These are phyloP conservation scores for Eilema griseolum DNA, from an alignment of 2,888 invertebrate genomes.

Conservation along the genomic window DNA sequence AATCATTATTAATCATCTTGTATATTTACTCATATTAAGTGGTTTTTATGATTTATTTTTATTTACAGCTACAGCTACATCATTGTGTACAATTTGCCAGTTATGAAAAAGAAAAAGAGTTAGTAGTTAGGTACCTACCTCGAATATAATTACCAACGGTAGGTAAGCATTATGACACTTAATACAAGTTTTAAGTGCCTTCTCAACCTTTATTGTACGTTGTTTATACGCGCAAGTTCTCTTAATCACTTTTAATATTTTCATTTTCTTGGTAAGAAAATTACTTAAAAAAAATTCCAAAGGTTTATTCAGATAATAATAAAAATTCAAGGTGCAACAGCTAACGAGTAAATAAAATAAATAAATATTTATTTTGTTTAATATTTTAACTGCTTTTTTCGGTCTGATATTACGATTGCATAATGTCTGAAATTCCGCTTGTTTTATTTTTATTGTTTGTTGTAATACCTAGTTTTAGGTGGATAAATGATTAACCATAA, in stretches of 20 bases:
- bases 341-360: not conserved
- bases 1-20: not conserved
- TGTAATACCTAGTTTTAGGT: not conserved
- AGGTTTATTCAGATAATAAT: not conserved
- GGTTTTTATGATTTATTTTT: not conserved
- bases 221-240: not conserved
- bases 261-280: not conserved
- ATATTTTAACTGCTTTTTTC: not conserved
- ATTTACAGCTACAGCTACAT: not conserved
- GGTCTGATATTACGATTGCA: not conserved
- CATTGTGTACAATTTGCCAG: not conserved
- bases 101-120: not conserved
- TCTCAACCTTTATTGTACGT: not conserved
- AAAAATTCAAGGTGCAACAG: slow-evolving; percentile 9
- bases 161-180: not conserved
- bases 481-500: slow-evolving; percentile 11
- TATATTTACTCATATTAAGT: too few species aligned
- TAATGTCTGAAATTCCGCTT: not conserved
- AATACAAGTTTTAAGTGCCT: not conserved
- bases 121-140: not conserved
- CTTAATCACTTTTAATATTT: not conserved
- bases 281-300: not conserved
- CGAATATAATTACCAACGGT: not conserved
- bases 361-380: not conserved
- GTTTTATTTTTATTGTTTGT: not conserved